Conservation (phyloP, 23 tunicate species). For the Halocynthia roretzi region DNA sequence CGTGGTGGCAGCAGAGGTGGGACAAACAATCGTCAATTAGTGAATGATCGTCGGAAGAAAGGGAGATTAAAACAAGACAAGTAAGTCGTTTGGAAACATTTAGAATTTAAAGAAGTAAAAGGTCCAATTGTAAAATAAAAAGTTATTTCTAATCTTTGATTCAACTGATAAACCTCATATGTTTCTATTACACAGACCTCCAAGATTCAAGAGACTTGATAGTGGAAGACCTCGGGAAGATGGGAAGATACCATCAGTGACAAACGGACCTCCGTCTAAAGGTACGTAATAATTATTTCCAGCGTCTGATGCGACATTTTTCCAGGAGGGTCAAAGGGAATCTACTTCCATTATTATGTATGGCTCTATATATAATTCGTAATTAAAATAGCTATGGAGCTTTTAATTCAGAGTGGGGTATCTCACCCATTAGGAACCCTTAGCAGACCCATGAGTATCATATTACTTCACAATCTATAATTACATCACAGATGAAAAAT, state of each 20-base stretch:
- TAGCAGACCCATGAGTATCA: slow-evolving; percentile 1
- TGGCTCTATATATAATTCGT: no score
- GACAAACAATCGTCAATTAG: not conserved
- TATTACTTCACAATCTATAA: not conserved
- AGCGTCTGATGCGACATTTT: not conserved
- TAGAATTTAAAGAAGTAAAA: not conserved
- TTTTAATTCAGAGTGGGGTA: no score
- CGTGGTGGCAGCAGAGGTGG: not conserved
- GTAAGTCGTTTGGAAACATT: not conserved
- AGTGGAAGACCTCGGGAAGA: slow-evolving; percentile 14
- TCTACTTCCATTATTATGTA: no score
- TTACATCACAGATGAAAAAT: no score
- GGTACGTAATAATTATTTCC: not conserved
- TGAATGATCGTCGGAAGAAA: slow-evolving; percentile 9
- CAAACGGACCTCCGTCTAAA: slow-evolving; percentile 1
- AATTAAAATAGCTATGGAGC: no score
- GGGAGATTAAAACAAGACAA: slow-evolving; percentile 32
- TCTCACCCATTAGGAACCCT: no score
- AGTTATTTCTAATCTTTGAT: no score
- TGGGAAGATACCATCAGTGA: slow-evolving; percentile 10
- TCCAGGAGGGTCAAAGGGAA: no score
- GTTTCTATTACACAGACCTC: slow-evolving; percentile 37
- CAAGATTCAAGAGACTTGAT: slow-evolving; percentile 49
- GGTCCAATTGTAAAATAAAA: not conserved
- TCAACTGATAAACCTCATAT: not conserved